Conservation (phyloP, 2,888 invertebrate species). For the Volucella zonaria region DNA sequence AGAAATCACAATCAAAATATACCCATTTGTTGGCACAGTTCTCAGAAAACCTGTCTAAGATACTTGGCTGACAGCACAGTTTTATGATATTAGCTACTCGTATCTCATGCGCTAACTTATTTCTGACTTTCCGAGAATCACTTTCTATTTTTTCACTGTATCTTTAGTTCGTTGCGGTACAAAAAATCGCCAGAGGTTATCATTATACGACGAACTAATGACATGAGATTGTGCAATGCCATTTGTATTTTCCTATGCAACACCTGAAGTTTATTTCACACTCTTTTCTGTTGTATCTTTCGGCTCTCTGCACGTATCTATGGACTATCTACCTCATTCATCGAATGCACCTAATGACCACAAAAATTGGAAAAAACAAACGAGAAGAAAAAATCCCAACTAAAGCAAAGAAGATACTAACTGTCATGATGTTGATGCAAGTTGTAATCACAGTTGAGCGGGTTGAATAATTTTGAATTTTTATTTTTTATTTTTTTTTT, state of each 20-base stretch:
- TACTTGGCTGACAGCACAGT: too few species aligned
- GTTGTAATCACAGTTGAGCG: constrained; percentile 55
- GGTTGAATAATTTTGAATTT: constrained; percentile 42
- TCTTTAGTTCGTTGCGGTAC: too few species aligned
- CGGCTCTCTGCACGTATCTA: too few species aligned
- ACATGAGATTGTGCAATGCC: constrained; percentile 23
- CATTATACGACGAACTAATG: constrained; percentile 3
- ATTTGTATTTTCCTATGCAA: constrained; percentile 14
- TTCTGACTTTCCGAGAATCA: too few species aligned
- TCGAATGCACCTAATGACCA: constrained; percentile 25
- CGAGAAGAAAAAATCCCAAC: constrained; percentile 23
- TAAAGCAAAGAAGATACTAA: constrained; percentile 59
- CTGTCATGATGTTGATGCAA: constrained; percentile 63
- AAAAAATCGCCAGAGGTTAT: neutral
- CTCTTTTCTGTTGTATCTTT: neutral
- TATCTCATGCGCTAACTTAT: too few species aligned
- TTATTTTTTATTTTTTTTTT: constrained; percentile 10
- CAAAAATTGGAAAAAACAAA: neutral
- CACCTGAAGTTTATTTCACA: constrained; percentile 15
- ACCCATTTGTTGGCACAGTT: too few species aligned
- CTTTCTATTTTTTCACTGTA: too few species aligned
- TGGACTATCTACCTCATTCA: constrained; percentile 1
- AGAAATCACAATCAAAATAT: too few species aligned
- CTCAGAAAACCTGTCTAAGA: too few species aligned
- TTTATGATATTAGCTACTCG: too few species aligned